phyloP scores from a whole-genome alignment of 2,797 vertebrate species.

The Bradypodion pumilum region DNA sequence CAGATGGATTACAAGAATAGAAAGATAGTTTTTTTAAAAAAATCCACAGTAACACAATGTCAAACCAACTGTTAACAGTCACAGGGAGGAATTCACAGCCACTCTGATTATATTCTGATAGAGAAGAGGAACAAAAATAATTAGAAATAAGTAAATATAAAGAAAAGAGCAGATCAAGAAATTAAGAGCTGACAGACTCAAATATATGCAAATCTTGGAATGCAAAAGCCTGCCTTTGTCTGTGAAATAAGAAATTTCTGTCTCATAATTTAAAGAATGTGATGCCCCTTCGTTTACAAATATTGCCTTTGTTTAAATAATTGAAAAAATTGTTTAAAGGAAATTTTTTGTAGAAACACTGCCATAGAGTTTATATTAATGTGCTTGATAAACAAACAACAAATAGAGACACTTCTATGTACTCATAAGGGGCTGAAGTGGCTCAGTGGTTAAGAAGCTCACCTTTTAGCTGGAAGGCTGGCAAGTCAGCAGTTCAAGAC shows the following conservation, averaged over 20 bases:
- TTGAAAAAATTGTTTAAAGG: no score
- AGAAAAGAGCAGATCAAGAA: neutral
- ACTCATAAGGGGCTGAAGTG: neutral
- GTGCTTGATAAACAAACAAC: neutral
- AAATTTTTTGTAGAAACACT: neutral
- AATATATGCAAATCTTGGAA: slow-evolving; percentile 33
- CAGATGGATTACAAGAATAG: no score
- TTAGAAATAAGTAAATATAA: neutral
- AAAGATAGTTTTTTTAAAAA: no score
- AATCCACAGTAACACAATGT: neutral
- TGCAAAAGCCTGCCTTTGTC: slow-evolving; percentile 11
- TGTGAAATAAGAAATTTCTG: neutral
- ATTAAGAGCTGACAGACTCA: no score
- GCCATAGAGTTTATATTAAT: neutral
- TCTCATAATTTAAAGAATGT: neutral
- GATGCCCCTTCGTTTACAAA: neutral
- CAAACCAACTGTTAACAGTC: neutral
- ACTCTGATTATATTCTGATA: neutral
- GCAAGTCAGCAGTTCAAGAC: no score
- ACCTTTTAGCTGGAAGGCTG: no score
- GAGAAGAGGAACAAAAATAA: neutral
- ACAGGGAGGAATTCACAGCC: neutral
- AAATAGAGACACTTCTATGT: neutral
- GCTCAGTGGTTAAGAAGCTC: no score
- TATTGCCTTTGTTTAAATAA: no score